Evolutionary conservation across 2,888 invertebrate species (phyloP).

Genomic region (Herminia tarsipennalis): DNA sequence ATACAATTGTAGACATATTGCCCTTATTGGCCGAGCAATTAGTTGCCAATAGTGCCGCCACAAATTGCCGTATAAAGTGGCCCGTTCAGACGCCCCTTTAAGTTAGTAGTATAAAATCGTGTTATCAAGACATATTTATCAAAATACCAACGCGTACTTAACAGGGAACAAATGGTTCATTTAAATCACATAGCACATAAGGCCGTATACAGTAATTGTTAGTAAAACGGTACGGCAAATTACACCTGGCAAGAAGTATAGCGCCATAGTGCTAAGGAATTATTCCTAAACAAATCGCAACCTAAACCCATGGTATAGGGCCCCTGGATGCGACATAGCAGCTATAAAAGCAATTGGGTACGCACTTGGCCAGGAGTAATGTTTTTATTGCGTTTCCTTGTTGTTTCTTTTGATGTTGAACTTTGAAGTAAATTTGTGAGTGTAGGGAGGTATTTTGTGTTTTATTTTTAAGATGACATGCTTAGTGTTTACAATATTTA

Average conservation of each 20-base stretch:
- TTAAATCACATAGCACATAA: too few relatives aligned
- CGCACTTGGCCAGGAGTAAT: conserved; percentile 34
- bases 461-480: conserved; percentile 1
- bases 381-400: conserved; percentile 36
- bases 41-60: too few relatives aligned
- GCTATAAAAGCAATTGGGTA: conserved; percentile 32
- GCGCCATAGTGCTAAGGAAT: conserved; percentile 59
- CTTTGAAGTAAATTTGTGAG: conserved; percentile 16
- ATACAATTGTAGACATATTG: too few relatives aligned
- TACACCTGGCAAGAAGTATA: conserved; percentile 74
- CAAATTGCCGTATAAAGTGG: too few relatives aligned
- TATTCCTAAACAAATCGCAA: conserved; percentile 78
- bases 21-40: too few relatives aligned
- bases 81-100: too few relatives aligned
- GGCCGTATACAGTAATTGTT: conserved; percentile 76
- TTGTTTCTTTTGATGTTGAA: conserved; percentile 17
- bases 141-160: too few relatives aligned
- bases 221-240: conserved; percentile 73
- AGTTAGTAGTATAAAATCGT: too few relatives aligned
- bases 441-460: conserved; percentile 1
- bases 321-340: conserved; percentile 23
- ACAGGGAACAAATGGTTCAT: conserved; percentile 7
- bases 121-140: background rate
- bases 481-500: too few relatives aligned
- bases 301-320: conserved; percentile 25